phyloP scores from a whole-genome alignment of 2,113 vertebrate species.

The Hypocryptadius cinnamomeus region DNA sequence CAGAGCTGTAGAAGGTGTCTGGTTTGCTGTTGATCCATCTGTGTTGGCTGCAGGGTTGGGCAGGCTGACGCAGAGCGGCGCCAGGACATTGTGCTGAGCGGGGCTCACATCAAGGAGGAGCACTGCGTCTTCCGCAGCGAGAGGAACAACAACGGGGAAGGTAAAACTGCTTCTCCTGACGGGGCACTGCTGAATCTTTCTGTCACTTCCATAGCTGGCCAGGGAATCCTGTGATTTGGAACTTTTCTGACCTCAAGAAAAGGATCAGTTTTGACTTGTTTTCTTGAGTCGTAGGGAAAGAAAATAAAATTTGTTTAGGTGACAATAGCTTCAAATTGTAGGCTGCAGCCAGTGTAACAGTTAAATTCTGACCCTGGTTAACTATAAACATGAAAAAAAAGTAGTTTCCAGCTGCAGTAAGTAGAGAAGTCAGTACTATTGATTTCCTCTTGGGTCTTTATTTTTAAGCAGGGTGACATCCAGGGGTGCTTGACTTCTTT shows the following conservation, averaged over 20 bases:
- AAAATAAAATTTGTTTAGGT: neutral
- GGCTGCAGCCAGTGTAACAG: neutral
- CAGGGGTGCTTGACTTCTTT: neutral
- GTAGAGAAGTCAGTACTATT: neutral
- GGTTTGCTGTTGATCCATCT: neutral
- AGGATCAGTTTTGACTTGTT: neutral
- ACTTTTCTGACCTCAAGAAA: neutral
- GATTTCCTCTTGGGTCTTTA: neutral
- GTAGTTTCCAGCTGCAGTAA: neutral
- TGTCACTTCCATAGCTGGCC: accelerated
- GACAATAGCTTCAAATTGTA: neutral
- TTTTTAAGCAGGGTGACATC: neutral
- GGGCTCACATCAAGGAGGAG: slow-evolving; percentile 95
- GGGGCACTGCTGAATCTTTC: neutral
- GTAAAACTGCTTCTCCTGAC: slow-evolving; percentile 54
- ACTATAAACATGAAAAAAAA: neutral
- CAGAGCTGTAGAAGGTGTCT: neutral
- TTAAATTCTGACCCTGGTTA: neutral
- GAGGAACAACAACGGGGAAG: slow-evolving; percentile 83
- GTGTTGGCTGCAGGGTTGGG: slow-evolving; percentile 79
- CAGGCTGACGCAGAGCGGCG: slow-evolving; percentile 91
- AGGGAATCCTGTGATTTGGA: neutral
- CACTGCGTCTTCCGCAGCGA: slow-evolving; percentile 96
- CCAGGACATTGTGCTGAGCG: slow-evolving; percentile 96
- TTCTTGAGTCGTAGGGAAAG: neutral